Conservation (phyloP, 2,797 vertebrate genomes). For the Salmo trutta region DNA sequence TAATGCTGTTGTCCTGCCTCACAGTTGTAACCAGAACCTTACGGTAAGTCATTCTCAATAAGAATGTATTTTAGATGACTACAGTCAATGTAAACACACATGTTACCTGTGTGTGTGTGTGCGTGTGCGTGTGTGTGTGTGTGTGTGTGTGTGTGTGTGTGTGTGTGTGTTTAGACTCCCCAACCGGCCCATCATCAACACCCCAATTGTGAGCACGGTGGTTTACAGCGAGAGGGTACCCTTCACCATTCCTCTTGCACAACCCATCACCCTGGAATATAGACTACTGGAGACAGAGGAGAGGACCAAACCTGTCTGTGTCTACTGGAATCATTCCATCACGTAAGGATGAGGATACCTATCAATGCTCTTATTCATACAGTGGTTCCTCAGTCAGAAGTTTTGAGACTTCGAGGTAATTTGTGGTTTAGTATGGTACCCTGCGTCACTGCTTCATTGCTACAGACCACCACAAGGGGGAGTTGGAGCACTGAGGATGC, state of each 20-base stretch:
- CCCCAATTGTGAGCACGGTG: conserved; percentile 80
- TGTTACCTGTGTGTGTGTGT: background rate
- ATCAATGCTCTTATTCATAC: no score
- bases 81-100: no score
- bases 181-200: conserved; percentile 83
- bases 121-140: background rate
- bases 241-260: conserved; percentile 59
- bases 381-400: no score
- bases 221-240: conserved; percentile 71
- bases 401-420: no score
- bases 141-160: background rate
- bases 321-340: conserved; percentile 88
- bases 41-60: background rate
- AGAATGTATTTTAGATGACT: no score
- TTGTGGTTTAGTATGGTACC: no score
- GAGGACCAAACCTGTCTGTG: conserved; percentile 85
- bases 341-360: conserved; percentile 60
- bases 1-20: background rate
- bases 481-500: no score
- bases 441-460: no score
- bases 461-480: no score
- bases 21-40: background rate
- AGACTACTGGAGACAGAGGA: conserved; percentile 82
- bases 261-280: conserved; percentile 78
- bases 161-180: conserved; percentile 71